Conservation (phyloP, 2,113 vertebrate species). For the Gymnorhina tibicen region DNA sequence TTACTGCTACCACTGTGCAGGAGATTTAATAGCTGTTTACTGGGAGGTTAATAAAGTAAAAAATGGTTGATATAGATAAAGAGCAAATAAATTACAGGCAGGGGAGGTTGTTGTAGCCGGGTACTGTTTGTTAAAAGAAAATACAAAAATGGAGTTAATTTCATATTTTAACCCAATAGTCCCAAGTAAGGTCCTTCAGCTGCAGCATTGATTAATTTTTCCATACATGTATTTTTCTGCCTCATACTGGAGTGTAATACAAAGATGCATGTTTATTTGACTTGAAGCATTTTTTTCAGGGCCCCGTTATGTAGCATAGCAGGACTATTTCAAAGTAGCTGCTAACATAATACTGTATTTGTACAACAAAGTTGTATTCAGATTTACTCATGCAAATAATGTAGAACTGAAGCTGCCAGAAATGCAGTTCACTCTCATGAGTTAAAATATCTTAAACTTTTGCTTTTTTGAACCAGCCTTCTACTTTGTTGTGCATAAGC, state of each 20-base stretch:
- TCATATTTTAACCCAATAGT: neutral
- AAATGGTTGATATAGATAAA: neutral
- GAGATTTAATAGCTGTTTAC: neutral
- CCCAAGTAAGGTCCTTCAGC: neutral
- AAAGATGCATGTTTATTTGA: neutral
- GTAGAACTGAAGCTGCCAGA: neutral
- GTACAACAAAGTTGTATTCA: neutral
- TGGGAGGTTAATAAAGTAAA: neutral
- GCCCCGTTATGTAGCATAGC: neutral
- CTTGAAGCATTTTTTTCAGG: neutral
- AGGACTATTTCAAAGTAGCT: neutral
- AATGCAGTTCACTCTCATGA: neutral
- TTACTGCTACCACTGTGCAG: neutral
- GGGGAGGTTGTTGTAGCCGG: neutral
- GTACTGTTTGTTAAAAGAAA: neutral
- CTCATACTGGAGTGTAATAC: neutral
- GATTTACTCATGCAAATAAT: neutral
- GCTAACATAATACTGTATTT: neutral
- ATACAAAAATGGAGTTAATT: neutral
- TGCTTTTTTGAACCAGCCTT: neutral
- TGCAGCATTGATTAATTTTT: neutral
- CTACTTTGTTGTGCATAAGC: neutral
- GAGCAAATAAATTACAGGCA: neutral
- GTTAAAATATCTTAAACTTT: neutral
- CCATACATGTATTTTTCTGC: neutral